These are phyloP conservation scores for Chymomyza costata DNA, from an alignment of 1,140 invertebrate species.

Conservation along the genomic window DNA sequence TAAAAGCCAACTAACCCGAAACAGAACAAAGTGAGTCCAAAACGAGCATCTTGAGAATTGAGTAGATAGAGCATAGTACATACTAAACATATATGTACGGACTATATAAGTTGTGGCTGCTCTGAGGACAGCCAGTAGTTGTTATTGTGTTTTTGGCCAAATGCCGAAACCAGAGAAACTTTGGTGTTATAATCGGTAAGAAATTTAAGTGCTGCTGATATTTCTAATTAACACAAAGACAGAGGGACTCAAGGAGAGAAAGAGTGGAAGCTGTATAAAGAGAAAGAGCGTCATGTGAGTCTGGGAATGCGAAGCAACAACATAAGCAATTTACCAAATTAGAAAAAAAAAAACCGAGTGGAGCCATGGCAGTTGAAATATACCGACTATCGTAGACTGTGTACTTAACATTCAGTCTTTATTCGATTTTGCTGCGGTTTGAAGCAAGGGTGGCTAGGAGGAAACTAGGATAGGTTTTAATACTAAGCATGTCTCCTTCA, in stretches of 20 bases:
- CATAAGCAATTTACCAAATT: conserved; percentile 62
- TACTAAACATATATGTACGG: conserved; percentile 11
- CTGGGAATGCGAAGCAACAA: conserved; percentile 30
- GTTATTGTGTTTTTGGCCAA: neutral
- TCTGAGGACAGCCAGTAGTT: conserved; percentile 1
- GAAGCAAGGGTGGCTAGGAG: no score
- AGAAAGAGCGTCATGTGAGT: conserved; percentile 24
- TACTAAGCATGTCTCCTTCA: no score
- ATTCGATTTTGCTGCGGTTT: no score
- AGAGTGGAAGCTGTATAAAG: no score
- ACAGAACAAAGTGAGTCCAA: conserved; percentile 28
- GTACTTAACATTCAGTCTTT: no score
- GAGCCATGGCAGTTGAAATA: no score
- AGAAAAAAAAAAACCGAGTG: conserved; percentile 44
- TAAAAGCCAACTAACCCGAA: conserved; percentile 33
- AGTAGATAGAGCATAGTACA: conserved; percentile 10
- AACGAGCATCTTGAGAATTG: conserved; percentile 54
- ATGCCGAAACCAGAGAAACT: conserved; percentile 26
- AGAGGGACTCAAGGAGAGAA: conserved; percentile 18
- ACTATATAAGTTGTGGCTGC: conserved; percentile 4
- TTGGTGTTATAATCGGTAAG: conserved; percentile 57
- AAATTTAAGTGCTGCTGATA: conserved; percentile 66
- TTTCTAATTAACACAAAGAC: conserved; percentile 63
- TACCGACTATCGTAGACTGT: no score
- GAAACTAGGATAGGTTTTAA: no score